Conservation (phyloP, 2,888 invertebrate species). For the Rhagonycha fulva region DNA sequence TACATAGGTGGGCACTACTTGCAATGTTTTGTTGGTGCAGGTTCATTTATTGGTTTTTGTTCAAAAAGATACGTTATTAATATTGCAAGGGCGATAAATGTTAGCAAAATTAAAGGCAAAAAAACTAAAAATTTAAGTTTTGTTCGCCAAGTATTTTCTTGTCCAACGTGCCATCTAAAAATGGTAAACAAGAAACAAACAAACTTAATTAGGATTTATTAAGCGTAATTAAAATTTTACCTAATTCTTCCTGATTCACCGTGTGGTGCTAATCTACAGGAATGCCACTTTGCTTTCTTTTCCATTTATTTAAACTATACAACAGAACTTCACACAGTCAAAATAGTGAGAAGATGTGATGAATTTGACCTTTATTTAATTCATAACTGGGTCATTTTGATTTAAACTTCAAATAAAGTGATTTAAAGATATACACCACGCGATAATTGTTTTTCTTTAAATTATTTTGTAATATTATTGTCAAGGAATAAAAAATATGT, state of each 20-base stretch:
- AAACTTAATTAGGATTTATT: not conserved
- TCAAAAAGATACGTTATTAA: constrained; percentile 1
- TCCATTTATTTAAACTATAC: constrained; percentile 39
- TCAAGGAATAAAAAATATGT: not conserved
- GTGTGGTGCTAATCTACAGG: constrained; percentile 54
- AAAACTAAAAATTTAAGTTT: constrained; percentile 53
- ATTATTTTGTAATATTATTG: not conserved
- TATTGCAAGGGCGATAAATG: constrained; percentile 9
- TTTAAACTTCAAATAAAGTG: constrained; percentile 36
- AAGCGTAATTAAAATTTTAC: constrained; percentile 36
- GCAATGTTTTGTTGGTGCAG: not conserved
- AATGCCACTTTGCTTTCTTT: constrained; percentile 47
- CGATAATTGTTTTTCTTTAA: not conserved
- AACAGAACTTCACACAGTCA: constrained; percentile 33
- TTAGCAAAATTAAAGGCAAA: constrained; percentile 48
- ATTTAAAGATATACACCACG: constrained; percentile 25
- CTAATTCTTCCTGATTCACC: constrained; percentile 57
- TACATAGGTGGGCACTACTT: not conserved
- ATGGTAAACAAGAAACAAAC: not conserved
- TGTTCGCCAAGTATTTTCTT: constrained; percentile 52
- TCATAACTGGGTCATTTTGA: constrained; percentile 46
- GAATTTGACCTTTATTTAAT: constrained; percentile 47
- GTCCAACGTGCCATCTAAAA: constrained; percentile 56
- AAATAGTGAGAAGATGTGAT: constrained; percentile 34
- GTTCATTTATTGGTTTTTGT: not conserved